Percentiles rank a stretch among this genome's conserved stretches.
These are phyloP conservation scores for Valencia hispanica DNA, from an alignment of 2,797 vertebrate genomes.

Conservation along the genomic window DNA sequence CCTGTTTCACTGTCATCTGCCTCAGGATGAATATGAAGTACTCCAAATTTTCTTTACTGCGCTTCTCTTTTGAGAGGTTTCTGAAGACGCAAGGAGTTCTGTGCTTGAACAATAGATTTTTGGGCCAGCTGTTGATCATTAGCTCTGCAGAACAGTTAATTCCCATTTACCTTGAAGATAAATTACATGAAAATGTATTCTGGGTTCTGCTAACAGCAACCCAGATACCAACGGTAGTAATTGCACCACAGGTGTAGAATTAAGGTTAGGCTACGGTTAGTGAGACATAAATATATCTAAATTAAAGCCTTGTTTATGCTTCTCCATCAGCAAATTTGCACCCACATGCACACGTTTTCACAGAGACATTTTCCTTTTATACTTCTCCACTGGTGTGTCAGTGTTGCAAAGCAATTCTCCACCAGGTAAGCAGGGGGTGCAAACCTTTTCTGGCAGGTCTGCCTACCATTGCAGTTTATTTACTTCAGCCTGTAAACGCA, in stretches of 20 bases:
- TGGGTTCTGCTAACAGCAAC: neutral
- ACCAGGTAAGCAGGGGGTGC: no score
- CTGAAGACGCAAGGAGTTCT: neutral
- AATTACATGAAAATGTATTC: neutral
- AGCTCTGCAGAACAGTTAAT: no score
- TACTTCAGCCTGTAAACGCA: no score
- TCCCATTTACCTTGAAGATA: neutral
- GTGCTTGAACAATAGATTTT: neutral
- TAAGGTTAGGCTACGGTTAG: neutral
- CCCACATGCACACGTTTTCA: no score
- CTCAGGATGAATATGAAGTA: neutral
- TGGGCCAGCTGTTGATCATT: no score
- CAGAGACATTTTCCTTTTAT: no score
- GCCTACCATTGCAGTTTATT: no score
- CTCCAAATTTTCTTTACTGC: neutral
- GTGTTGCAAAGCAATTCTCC: no score
- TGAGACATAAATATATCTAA: neutral
- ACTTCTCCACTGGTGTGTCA: no score
- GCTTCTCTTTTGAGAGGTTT: neutral
- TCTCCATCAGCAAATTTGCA: no score
- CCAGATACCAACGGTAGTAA: neutral
- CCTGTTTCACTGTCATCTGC: neutral
- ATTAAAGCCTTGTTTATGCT: no score
- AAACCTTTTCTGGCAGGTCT: no score
- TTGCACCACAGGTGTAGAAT: neutral